Conservation (phyloP, 2,113 vertebrate genomes). For the Promerops cafer region DNA sequence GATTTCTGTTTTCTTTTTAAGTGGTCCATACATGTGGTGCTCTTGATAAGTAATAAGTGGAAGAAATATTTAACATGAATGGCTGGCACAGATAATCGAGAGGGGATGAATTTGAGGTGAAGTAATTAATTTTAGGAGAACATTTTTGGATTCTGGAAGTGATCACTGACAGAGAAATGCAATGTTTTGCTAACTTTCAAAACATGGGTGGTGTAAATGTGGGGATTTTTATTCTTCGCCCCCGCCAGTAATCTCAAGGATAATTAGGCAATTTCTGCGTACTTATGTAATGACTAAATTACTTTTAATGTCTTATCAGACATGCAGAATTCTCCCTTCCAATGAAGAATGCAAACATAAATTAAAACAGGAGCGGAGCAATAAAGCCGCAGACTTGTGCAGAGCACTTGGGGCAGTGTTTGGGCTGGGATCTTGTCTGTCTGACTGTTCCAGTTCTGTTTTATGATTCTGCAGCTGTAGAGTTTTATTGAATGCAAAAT, state of each 20-base stretch:
- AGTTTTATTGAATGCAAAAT: neutral
- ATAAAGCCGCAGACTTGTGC: neutral
- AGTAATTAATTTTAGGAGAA: neutral
- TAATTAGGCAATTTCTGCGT: neutral
- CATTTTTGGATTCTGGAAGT: neutral
- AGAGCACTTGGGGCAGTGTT: neutral
- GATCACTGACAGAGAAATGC: neutral
- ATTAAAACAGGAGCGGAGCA: neutral
- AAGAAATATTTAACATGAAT: neutral
- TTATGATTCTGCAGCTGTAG: neutral
- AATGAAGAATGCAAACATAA: neutral
- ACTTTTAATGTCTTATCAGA: neutral
- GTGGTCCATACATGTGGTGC: neutral
- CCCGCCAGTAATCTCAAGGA: accelerated
- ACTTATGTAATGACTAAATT: neutral
- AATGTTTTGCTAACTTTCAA: neutral
- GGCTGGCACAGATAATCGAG: neutral
- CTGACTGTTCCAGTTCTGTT: neutral
- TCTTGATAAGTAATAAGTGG: neutral
- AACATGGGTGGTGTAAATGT: accelerated
- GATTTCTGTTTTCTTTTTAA: neutral
- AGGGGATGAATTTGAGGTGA: neutral
- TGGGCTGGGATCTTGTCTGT: neutral
- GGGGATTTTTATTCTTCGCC: neutral
- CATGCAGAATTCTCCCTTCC: neutral